Base-by-base conservation (phyloP, 2,888 invertebrate genomes). In the Melieria picta region DNA sequence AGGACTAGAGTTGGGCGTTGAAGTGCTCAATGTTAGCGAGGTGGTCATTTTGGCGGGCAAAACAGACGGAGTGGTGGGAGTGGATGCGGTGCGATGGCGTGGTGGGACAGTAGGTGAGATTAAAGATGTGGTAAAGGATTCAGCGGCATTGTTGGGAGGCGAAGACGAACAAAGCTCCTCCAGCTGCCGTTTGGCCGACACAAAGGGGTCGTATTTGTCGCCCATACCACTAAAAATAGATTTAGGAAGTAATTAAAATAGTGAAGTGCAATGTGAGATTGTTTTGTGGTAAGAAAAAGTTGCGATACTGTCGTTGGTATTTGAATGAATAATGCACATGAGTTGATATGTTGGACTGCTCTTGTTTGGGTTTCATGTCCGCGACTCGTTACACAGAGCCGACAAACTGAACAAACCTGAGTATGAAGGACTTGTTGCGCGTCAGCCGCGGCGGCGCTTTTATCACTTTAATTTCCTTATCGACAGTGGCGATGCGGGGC, bases 161-260 rank as follows among this genome's bases (percentile, higher is more conserved):
- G 91, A 91, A 73, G 91, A 90, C 65, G 92, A 91, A 87, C 94
- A 91, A 50, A 95, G 89, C 82, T 94, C 94, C 87, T 92, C 91
- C 88, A 94, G 91, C 88, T 95, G 94, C 76, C 91, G 91, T 87
- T 94, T 93, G 63, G 94, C 94, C 77, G 92, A 91, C 77, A 91
- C 87, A 86, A 93, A 94, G 65, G 94, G 94, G 86, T 94, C 93
- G 87, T 94, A 94, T 60, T 83, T 84, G 75, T 83, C 84, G 47
- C 80, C 79, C 30, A 79, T 73, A 48, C 80, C 81, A 68, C 83
- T 85, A 74, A 76, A 78, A 77, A 69, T 52, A 57, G n/a, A 56
- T 57, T 13, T 5, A 30, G 9, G 4, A 7, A 10, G 16, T 46
- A n/a, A 57, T 48, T n/a, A 43, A 42, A 11, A 16, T 42, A 11